Percentiles rank a stretch among this genome's conserved stretches.
Conservation (phyloP, 2,797 vertebrate genomes). For the Sebastes minor region DNA sequence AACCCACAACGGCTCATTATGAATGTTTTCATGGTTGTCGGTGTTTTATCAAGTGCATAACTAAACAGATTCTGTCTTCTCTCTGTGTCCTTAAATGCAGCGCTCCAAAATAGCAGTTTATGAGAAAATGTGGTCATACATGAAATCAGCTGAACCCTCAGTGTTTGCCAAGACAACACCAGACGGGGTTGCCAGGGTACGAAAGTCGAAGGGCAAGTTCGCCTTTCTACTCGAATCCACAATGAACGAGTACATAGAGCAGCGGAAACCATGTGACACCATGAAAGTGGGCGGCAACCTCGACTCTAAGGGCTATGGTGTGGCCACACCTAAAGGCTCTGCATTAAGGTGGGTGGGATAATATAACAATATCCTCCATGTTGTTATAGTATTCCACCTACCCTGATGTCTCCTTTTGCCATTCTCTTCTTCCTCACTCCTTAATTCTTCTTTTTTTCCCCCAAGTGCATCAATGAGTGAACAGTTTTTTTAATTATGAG, state of each 20-base stretch:
- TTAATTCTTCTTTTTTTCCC: conserved; percentile 66
- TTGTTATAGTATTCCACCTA: conserved; percentile 99
- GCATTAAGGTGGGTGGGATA: conserved; percentile 99
- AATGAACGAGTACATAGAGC: conserved; percentile 99
- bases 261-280: conserved; percentile 98
- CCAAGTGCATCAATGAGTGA: conserved; percentile 63
- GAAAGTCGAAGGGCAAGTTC: conserved; percentile 99
- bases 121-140: conserved; percentile 99
- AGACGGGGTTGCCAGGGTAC: conserved; percentile 95
- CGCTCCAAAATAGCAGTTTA: conserved; percentile 99
- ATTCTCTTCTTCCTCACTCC: conserved; percentile 84
- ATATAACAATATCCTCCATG: conserved; percentile 95
- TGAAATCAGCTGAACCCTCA: conserved; percentile 98
- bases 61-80: conserved; percentile 52
- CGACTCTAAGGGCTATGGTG: conserved; percentile 99
- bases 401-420: conserved; percentile 97
- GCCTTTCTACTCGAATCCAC: conserved; percentile 99
- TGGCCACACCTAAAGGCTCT: conserved; percentile 99
- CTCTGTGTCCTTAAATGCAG: conserved; percentile 76
- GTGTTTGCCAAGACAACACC: conserved; percentile 99
- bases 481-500: conserved; percentile 42
- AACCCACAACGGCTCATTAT: not conserved
- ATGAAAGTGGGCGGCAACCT: conserved; percentile 99
- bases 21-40: not conserved
- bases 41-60: not conserved